These are phyloP conservation scores for Chlorodrepanis virens DNA, from an alignment of 2,113 vertebrate genomes.

Conservation along the genomic window DNA sequence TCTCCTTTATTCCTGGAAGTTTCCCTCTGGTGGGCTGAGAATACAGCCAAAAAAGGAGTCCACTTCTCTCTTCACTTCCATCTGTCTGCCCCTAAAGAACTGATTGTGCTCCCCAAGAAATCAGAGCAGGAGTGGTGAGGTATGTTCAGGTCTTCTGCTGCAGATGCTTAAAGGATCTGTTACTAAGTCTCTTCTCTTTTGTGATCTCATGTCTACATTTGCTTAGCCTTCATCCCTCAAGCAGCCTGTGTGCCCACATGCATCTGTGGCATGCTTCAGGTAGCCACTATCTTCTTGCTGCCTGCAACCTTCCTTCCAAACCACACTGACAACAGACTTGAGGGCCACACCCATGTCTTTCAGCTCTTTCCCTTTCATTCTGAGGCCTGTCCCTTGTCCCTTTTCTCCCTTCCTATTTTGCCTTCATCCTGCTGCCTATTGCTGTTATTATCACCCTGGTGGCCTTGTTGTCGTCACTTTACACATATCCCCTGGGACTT, in stretches of 20 bases:
- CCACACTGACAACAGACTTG: background rate
- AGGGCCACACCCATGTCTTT: rapidly evolving
- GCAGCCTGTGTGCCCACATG: background rate
- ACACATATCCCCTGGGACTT: background rate
- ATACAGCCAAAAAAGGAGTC: background rate
- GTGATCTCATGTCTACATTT: background rate
- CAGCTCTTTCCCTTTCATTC: background rate
- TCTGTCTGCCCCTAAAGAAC: background rate
- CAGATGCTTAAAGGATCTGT: background rate
- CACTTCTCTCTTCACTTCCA: background rate
- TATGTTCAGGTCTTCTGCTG: background rate
- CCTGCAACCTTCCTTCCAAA: background rate
- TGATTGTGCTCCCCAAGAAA: background rate
- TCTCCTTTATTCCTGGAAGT: background rate
- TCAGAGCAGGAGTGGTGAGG: background rate
- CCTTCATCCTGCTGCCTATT: background rate
- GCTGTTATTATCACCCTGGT: rapidly evolving
- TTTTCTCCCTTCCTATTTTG: background rate
- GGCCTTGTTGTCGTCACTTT: background rate
- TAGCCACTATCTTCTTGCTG: background rate
- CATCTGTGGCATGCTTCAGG: background rate
- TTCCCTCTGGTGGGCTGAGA: background rate
- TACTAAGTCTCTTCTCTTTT: background rate
- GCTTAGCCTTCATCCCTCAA: background rate
- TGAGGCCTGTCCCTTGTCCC: too few species aligned